Evolutionary conservation across 2,113 vertebrate genomes (phyloP).

Genomic region (Nothobranchius furzeri): DNA sequence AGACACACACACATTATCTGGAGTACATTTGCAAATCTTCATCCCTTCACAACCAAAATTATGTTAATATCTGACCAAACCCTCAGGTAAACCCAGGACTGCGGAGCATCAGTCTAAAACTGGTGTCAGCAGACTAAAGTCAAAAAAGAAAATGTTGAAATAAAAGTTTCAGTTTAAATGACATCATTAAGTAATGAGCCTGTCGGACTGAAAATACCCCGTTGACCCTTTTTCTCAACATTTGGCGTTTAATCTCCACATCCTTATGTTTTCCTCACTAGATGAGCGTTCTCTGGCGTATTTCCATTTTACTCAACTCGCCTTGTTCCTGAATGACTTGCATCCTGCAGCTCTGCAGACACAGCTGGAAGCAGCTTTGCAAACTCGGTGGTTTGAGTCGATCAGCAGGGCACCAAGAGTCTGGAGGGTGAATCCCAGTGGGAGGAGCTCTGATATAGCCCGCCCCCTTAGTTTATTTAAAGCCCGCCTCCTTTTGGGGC

Average conservation of each 20-base stretch:
- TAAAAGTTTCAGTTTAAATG: too few species aligned
- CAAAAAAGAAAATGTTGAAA: too few species aligned
- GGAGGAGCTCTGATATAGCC: constrained; percentile 82
- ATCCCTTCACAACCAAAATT: neutral
- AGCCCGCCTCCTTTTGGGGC: constrained; percentile 77
- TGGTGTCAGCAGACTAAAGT: too few species aligned
- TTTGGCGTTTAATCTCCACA: too few species aligned
- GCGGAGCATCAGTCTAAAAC: too few species aligned
- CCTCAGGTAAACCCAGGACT: neutral
- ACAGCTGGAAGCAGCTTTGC: constrained; percentile 78
- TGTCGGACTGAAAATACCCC: too few species aligned
- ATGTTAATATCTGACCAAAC: neutral
- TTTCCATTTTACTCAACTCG: constrained; percentile 29
- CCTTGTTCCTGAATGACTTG: constrained; percentile 85
- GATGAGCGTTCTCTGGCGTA: too few species aligned
- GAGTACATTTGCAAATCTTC: too few species aligned
- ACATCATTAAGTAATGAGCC: too few species aligned
- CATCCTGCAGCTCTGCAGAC: constrained; percentile 73
- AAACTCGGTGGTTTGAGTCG: constrained; percentile 84
- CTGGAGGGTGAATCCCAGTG: constrained; percentile 81
- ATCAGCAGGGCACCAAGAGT: constrained; percentile 85
- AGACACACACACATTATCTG: neutral
- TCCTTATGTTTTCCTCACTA: too few species aligned
- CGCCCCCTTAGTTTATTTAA: constrained; percentile 85
- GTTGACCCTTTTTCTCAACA: too few species aligned